Evolutionary conservation across 2,888 invertebrate genomes (phyloP).

Genomic region (Zele albiditarsus): DNA sequence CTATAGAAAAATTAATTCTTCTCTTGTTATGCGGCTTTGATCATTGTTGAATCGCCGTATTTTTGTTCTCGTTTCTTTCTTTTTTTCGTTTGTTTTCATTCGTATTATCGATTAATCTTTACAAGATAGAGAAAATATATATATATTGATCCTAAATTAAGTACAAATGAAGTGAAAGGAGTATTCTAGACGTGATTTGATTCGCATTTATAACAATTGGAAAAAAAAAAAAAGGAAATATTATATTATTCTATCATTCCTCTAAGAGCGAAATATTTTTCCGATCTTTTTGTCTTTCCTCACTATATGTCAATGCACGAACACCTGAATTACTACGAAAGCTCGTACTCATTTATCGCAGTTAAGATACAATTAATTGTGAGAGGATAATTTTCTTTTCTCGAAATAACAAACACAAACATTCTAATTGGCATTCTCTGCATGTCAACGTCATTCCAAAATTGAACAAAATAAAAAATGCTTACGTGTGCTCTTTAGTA

Average conservation of each 20-base stretch:
- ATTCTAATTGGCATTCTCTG: neutral
- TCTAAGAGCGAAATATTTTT: neutral
- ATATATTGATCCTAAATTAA: neutral
- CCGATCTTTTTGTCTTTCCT: neutral
- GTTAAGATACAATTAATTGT: neutral
- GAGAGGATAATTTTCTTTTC: neutral
- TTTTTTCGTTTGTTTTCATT: neutral
- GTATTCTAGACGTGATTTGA: neutral
- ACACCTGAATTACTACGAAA: neutral
- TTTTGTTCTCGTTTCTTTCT: neutral
- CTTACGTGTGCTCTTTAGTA: neutral
- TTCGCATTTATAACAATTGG: neutral
- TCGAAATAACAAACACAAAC: neutral
- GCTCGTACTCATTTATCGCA: neutral
- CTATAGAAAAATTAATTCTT: neutral
- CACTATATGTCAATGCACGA: neutral
- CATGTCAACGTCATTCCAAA: neutral
- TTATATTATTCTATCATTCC: neutral
- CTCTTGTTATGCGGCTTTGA: conserved; percentile 1
- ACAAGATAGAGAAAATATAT: neutral
- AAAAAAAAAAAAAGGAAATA: neutral
- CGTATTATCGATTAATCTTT: neutral
- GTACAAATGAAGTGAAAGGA: neutral
- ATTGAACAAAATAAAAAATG: neutral
- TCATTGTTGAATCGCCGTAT: neutral